Conservation (phyloP, 2,113 vertebrate genomes). For the Ctenodactylus gundi region DNA sequence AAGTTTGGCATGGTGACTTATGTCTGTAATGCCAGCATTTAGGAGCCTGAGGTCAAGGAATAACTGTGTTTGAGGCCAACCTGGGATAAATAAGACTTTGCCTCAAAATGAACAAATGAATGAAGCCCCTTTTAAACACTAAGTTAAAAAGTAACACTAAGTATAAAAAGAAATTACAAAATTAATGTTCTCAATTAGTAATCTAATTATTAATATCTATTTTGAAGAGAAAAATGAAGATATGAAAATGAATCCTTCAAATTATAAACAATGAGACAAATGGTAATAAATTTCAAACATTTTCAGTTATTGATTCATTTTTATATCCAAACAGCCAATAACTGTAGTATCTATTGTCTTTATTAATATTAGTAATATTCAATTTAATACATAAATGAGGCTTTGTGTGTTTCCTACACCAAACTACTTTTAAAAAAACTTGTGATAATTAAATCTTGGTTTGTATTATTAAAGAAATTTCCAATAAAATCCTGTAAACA, state of each 20-base stretch:
- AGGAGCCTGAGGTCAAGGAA: not conserved
- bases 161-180: not conserved
- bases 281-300: conserved; percentile 7
- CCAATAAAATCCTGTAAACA: conserved; percentile 35
- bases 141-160: conserved; percentile 17
- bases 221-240: not conserved
- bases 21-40: not conserved
- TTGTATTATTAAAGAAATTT: conserved; percentile 29
- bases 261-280: conserved; percentile 4
- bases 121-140: not conserved
- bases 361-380: conserved; percentile 25
- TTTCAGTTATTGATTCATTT: not conserved
- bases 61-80: too few relatives aligned
- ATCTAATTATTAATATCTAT: too few relatives aligned
- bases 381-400: not conserved
- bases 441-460: too few relatives aligned
- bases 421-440: conserved; percentile 16
- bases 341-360: not conserved
- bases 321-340: conserved; percentile 8
- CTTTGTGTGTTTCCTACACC: conserved; percentile 17
- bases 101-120: not conserved
- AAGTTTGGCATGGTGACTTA: not conserved
- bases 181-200: conserved; percentile 6
- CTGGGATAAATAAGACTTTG: too few relatives aligned
- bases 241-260: conserved; percentile 11